Conservation (phyloP, 2,113 vertebrate species). For the Eira barbara region DNA sequence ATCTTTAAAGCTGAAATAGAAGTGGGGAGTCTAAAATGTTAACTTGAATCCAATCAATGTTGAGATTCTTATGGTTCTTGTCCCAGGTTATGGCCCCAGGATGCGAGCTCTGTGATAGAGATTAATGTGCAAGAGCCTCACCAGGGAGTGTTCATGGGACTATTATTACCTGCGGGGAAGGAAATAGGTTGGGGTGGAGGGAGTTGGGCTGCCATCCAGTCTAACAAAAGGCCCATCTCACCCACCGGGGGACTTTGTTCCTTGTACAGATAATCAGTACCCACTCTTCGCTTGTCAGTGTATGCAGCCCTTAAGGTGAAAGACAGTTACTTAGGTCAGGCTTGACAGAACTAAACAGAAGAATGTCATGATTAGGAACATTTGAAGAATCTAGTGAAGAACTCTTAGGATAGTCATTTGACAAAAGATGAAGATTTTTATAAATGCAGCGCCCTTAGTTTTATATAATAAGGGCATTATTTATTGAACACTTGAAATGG, state of each 20-base stretch:
- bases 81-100: background rate
- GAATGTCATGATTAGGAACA: background rate
- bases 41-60: background rate
- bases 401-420: background rate
- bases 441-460: background rate
- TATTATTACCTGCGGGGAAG: background rate
- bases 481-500: background rate
- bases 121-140: background rate
- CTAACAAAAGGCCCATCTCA: background rate
- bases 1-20: background rate
- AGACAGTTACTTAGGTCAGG: background rate
- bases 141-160: background rate
- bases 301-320: background rate
- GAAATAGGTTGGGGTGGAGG: too few species aligned
- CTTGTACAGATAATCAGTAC: background rate
- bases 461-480: background rate
- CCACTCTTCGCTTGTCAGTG: background rate
- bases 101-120: background rate
- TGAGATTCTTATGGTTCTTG: background rate
- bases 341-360: background rate
- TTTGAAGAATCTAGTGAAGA: background rate
- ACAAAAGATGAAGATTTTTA: background rate
- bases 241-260: background rate
- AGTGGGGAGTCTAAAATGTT: background rate
- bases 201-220: background rate